phyloP scores from a whole-genome alignment of 2,113 vertebrate genomes.

The Noctilio leporinus region DNA sequence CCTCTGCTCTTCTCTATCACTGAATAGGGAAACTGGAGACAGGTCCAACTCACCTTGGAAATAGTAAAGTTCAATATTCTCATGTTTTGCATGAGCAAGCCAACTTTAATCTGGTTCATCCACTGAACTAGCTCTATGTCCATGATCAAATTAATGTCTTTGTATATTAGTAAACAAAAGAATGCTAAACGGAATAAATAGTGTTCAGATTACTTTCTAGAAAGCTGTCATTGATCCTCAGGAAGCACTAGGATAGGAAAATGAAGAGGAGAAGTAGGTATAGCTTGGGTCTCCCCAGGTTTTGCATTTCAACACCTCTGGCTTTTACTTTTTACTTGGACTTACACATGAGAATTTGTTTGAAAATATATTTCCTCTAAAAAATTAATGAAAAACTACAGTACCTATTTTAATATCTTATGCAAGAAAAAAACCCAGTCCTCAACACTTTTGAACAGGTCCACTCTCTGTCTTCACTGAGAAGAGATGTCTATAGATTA shows the following conservation, averaged over 20 bases:
- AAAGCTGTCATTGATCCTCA: not conserved
- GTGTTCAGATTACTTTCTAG: not conserved
- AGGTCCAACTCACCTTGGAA: not conserved
- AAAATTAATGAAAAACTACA: not conserved
- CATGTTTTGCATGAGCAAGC: not conserved
- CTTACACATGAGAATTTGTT: not conserved
- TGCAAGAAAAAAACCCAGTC: not conserved
- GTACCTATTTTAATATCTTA: not conserved
- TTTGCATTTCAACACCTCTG: not conserved
- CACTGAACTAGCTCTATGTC: not conserved
- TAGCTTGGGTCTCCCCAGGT: fast-evolving
- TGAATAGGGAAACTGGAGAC: not conserved
- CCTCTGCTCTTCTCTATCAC: not conserved
- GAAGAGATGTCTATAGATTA: not conserved
- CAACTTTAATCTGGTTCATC: not conserved
- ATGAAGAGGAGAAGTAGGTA: not conserved
- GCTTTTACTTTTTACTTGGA: not conserved
- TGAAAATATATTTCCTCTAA: not conserved
- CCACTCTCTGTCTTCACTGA: not conserved
- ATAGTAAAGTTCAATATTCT: too few relatives aligned
- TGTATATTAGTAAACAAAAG: not conserved
- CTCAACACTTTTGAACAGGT: not conserved
- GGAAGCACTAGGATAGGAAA: not conserved
- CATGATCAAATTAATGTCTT: not conserved
- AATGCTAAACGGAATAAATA: not conserved